Conservation (phyloP, 2,113 vertebrate genomes). For the Rhinoderma darwinii region DNA sequence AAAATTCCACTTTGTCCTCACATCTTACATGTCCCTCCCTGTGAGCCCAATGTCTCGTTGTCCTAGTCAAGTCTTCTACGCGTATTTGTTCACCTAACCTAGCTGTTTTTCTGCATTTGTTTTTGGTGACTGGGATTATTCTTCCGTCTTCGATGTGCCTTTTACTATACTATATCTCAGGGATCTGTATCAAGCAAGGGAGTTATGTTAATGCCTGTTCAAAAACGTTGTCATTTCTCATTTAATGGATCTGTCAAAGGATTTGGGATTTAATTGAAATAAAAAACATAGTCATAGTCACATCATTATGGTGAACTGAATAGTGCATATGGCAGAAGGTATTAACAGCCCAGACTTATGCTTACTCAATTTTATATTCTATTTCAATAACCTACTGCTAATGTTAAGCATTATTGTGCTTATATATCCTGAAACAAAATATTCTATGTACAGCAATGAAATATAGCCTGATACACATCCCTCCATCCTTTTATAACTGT, state of each 20-base stretch:
- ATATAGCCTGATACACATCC: conserved; percentile 51
- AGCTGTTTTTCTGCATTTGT: conserved; percentile 33
- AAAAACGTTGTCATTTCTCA: neutral
- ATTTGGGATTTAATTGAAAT: neutral
- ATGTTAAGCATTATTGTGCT: neutral
- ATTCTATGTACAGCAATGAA: neutral
- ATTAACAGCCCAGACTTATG: neutral
- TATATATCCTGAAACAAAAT: neutral
- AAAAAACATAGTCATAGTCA: neutral
- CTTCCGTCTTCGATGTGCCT: neutral
- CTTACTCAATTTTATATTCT: neutral
- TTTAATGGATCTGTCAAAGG: neutral
- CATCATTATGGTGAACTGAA: neutral
- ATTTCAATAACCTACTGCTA: neutral
- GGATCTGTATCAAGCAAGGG: conserved; percentile 50
- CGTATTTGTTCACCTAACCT: neutral
- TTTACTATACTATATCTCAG: conserved; percentile 7
- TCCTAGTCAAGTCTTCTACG: neutral
- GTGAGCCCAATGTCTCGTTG: conserved; percentile 5
- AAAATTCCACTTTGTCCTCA: neutral
- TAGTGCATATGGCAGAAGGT: neutral
- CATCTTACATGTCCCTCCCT: conserved; percentile 5
- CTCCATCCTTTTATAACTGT: neutral
- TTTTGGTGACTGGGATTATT: conserved; percentile 36
- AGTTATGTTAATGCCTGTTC: neutral